Conservation (phyloP, 2,888 invertebrate species). For the Ichneumon xanthorius region DNA sequence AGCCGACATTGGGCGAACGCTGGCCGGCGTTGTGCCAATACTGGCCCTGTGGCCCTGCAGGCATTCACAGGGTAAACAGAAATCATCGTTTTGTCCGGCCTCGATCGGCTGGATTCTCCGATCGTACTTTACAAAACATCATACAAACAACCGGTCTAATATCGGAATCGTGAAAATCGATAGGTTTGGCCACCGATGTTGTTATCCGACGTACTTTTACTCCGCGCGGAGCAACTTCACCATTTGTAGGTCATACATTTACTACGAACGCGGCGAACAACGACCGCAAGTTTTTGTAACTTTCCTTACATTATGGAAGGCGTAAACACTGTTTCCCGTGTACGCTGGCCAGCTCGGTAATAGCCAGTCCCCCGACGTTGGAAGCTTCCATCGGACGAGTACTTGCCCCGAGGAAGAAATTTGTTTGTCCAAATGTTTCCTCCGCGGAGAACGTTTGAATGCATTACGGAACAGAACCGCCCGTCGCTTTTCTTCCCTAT, state of each 20-base stretch:
- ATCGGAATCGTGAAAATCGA: neutral
- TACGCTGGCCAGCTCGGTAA: neutral
- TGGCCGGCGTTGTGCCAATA: no score
- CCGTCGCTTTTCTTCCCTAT: conserved; percentile 26
- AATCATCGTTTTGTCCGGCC: neutral
- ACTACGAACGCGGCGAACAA: neutral
- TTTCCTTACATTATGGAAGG: conserved; percentile 1
- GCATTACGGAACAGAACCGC: conserved; percentile 45
- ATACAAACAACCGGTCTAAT: neutral
- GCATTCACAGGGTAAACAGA: neutral
- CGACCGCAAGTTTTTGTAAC: neutral
- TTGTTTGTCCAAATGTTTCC: conserved; percentile 61
- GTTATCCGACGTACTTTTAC: neutral
- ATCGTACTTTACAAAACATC: neutral
- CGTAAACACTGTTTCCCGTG: conserved; percentile 12
- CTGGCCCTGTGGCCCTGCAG: no score
- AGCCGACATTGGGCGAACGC: no score
- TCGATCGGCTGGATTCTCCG: neutral
- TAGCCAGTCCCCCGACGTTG: neutral
- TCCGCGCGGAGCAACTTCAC: neutral
- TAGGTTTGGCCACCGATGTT: neutral
- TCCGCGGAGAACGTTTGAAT: conserved; percentile 52
- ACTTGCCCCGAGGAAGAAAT: conserved; percentile 37
- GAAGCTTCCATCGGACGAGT: conserved; percentile 17
- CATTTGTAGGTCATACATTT: neutral